These are phyloP conservation scores for Lates japonicus DNA, from an alignment of 2,797 vertebrate genomes.

Conservation along the genomic window DNA sequence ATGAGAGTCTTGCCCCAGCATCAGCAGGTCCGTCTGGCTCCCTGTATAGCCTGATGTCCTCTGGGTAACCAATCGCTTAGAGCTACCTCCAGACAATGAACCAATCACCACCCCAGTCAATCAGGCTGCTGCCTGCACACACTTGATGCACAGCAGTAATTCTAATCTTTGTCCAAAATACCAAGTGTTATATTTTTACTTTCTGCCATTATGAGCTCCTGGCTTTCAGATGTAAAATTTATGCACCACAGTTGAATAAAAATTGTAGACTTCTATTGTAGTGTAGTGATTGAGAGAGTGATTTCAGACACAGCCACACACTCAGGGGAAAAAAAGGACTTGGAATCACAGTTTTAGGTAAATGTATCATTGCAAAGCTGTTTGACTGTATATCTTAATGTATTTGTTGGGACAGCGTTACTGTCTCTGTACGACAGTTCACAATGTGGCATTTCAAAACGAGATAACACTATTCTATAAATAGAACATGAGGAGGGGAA, in stretches of 20 bases:
- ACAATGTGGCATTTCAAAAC: constrained; percentile 11
- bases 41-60: constrained; percentile 30
- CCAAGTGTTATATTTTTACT: constrained; percentile 12
- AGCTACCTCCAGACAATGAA: constrained; percentile 38
- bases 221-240: constrained; percentile 15
- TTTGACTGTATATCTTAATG: background rate
- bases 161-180: constrained; percentile 21
- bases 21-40: constrained; percentile 39
- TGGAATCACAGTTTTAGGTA: background rate
- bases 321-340: constrained; percentile 1
- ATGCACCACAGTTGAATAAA: constrained; percentile 8
- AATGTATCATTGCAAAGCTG: background rate
- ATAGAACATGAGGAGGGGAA: background rate
- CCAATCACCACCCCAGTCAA: constrained; percentile 37
- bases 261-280: constrained; percentile 1
- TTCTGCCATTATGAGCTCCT: constrained; percentile 10
- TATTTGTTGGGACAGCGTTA: background rate
- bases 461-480: background rate
- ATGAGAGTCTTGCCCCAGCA: constrained; percentile 28
- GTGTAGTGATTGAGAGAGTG: constrained; percentile 8
- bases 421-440: background rate
- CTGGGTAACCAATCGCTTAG: constrained; percentile 35
- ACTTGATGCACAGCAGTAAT: constrained; percentile 26
- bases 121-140: constrained; percentile 30
- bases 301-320: background rate